phyloP scores from a whole-genome alignment of 2,888 invertebrate species.

The Pandemis corylana region DNA sequence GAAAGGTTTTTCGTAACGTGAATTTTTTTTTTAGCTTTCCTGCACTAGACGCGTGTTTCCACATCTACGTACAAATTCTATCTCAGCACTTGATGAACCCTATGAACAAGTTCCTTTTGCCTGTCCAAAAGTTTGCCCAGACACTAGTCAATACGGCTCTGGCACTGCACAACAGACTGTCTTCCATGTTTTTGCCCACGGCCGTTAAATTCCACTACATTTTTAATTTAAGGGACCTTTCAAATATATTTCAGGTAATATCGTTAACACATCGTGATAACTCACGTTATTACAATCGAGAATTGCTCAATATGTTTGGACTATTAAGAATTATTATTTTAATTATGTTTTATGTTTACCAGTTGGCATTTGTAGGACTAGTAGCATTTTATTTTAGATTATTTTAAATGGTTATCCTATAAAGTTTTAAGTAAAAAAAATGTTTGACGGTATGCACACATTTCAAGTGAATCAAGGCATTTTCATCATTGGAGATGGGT shows the following conservation, averaged over 20 bases:
- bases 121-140: slow-evolving; percentile 85
- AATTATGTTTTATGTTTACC: too few species aligned
- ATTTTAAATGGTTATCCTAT: too few species aligned
- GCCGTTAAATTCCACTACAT: slow-evolving; percentile 98
- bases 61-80: slow-evolving; percentile 94
- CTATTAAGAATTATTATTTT: too few species aligned
- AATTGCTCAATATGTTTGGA: too few species aligned
- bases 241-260: slow-evolving; percentile 95
- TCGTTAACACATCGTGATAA: too few species aligned
- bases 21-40: slow-evolving; percentile 88
- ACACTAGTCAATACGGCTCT: slow-evolving; percentile 90
- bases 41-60: slow-evolving; percentile 90
- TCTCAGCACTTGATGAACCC: slow-evolving; percentile 89
- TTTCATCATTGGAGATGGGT: too few species aligned
- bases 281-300: too few species aligned
- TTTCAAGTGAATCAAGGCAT: too few species aligned
- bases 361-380: too few species aligned
- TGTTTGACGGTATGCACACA: too few species aligned
- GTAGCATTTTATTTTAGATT: too few species aligned
- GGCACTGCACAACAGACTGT: slow-evolving; percentile 90
- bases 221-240: slow-evolving; percentile 96
- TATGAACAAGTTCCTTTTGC: slow-evolving; percentile 86
- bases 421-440: too few species aligned
- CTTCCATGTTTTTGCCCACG: slow-evolving; percentile 93
- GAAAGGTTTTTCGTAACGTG: slow-evolving; percentile 16